Base-by-base conservation (phyloP, 2,113 vertebrate genomes). In the Nothobranchius furzeri region DNA sequence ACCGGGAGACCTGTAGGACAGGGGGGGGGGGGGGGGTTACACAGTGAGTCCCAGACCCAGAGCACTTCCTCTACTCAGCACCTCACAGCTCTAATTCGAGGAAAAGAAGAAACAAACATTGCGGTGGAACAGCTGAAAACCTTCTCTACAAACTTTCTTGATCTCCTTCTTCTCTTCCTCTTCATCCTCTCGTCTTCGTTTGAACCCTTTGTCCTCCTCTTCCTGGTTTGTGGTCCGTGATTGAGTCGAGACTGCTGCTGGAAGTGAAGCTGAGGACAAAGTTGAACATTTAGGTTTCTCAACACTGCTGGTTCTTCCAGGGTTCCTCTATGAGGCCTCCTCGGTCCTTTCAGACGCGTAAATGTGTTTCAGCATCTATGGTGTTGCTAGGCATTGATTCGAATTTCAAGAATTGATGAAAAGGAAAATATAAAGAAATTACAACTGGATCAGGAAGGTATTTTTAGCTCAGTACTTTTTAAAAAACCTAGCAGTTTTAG, bases 131-230 rank as follows among this genome's bases (percentile, higher is more conserved):
- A 94, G 94, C 93, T 94, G 94, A 98, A 97, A 96, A 99, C 97
- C 97, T 99, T 98, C 96, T 98, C 94, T 98, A 96, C 95, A 98
- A 95, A 98, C 94, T 96, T 96, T 98, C 95, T 98, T 98, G 94
- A 94, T 92, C 93, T 93, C 93, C 92, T 88, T 65, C 61, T 42
- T 40, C 48, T 73, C 66, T 56, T 80, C 92, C 73, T 93, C 92
- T 88, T 93, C 91, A 3, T 79, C 88, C 0, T 84, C 66, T 50
- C 88, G 77, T 73, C 94, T 95, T 68, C 96, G 93, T 86, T 97
- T 98, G 13, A 90, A 73, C 52, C 87, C 86, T 48, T 86, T 92
- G 17, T 83, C 87, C 12, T 93, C 89, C 1, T 82, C 58, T 0
- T 74, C 69, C 17, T 80, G 56, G 51, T 9, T 51, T 53, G 60